Evolutionary conservation across 2,113 vertebrate species (phyloP), one percentile per base, ranked within the genome.

Genomic region (Rhynchopsitta pachyrhyncha): DNA sequence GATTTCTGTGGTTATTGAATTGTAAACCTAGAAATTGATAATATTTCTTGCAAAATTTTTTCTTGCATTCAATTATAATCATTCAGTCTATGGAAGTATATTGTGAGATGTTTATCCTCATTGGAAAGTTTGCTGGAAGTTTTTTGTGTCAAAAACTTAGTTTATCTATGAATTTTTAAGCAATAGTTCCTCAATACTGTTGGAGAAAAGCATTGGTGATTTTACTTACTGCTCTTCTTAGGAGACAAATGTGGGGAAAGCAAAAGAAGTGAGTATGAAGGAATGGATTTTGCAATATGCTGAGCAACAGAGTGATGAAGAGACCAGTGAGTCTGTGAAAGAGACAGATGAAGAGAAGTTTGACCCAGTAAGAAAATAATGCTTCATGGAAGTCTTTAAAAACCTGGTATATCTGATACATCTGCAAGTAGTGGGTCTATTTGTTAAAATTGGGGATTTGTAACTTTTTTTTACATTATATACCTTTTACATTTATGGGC

Each of bases 221-320:
- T 79, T 95, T 33, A 67, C 10, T 53, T 93, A 22, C 28, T 96
- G 53, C 28, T 93, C 23, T 96, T 95, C 13, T 71, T 90, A 97
- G 97, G 92, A 98, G 95, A 92, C 11, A 1, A 94, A 96, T 50
- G 94, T 96, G 52, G 86, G 31, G 64, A 98, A 98, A 75, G 97
- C 98, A 22, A 97, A 98, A 68, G 98, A 98, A 53, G 86, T 98
- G 18, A 98, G 96, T 86, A 94, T 99, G 98, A 99, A 99, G 92
- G 99, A 99, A 67, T 99, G 99, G 99, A 99, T 99, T 92, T 97
- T 99, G 73, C 98, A 59, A 28, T 99, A 99, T 1, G 99, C 99
- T 0, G 98, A 99, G 89, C 98, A 99, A 64, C 98, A 98, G 77
- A 98, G 98, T 57, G 98, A 98, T 78, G 98, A 99, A 24, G 99